These are phyloP conservation scores for Typhlichthys eigenmanni DNA, from an alignment of 2,797 vertebrate species.

Conservation along the genomic window DNA sequence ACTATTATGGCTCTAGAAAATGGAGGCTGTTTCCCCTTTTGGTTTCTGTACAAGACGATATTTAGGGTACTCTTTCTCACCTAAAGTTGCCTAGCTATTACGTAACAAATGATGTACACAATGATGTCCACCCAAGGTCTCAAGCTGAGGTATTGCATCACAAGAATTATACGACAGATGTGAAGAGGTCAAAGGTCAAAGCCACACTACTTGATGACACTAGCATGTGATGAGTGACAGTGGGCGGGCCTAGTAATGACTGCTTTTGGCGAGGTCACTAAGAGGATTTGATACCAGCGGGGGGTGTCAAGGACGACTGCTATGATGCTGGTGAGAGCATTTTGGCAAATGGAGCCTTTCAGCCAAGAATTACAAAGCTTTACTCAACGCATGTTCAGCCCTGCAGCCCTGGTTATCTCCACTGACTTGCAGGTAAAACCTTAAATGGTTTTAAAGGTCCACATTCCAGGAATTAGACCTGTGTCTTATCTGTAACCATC, in stretches of 20 bases:
- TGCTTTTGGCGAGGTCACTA: constrained; percentile 54
- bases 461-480: background rate
- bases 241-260: constrained; percentile 41
- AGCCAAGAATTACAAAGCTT: background rate
- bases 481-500: background rate
- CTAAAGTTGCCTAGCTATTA: too few relatives aligned
- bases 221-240: constrained; percentile 46
- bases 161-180: background rate
- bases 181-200: constrained; percentile 47
- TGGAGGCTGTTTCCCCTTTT: too few relatives aligned
- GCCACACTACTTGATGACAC: constrained; percentile 30
- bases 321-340: constrained; percentile 9
- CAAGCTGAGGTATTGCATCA: background rate
- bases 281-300: constrained; percentile 51
- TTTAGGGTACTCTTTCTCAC: too few relatives aligned
- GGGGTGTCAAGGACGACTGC: constrained; percentile 45
- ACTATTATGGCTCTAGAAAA: too few relatives aligned
- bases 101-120: background rate
- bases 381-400: background rate
- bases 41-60: too few relatives aligned
- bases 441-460: background rate
- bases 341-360: background rate
- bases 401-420: too few relatives aligned
- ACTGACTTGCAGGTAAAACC: background rate
- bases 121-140: background rate